Evolutionary conservation across 2,888 invertebrate genomes (phyloP).

Genomic region (Cancer borealis): DNA sequence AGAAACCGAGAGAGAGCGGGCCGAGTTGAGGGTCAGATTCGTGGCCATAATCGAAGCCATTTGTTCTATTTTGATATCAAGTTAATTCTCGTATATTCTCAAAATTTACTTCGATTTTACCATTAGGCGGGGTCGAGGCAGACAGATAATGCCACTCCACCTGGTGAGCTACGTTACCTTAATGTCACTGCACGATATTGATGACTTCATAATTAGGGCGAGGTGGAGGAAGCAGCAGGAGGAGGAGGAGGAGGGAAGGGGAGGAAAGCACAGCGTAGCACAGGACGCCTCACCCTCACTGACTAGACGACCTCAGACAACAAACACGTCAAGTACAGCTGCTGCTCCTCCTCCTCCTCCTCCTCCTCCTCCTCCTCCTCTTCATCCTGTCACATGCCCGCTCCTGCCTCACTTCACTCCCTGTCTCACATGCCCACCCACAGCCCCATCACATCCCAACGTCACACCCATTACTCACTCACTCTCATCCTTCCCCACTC

Average conservation of each 20-base stretch:
- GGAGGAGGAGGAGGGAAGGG: no score
- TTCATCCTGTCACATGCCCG: no score
- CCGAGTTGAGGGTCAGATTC: not conserved
- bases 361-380: no score
- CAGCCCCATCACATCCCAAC: no score
- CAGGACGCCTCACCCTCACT: not conserved
- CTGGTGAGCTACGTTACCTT: not conserved
- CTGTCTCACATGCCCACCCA: no score
- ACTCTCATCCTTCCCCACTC: not conserved
- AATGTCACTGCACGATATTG: conserved; percentile 12
- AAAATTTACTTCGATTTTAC: conserved; percentile 21
- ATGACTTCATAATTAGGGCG: conserved; percentile 12
- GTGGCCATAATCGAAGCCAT: not conserved
- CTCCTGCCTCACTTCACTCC: no score
- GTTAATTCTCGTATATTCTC: conserved; percentile 13
- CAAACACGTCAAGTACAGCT: not conserved
- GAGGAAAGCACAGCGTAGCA: no score
- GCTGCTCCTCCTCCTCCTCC: no score
- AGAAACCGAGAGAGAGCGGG: not conserved
- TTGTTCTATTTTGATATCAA: conserved; percentile 22
- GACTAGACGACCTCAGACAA: not conserved
- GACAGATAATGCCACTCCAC: not conserved
- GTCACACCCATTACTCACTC: no score
- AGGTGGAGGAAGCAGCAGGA: not conserved
- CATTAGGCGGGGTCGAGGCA: not conserved